These are phyloP conservation scores for Gobio gobio DNA, from an alignment of 2,113 vertebrate species.

Conservation along the genomic window DNA sequence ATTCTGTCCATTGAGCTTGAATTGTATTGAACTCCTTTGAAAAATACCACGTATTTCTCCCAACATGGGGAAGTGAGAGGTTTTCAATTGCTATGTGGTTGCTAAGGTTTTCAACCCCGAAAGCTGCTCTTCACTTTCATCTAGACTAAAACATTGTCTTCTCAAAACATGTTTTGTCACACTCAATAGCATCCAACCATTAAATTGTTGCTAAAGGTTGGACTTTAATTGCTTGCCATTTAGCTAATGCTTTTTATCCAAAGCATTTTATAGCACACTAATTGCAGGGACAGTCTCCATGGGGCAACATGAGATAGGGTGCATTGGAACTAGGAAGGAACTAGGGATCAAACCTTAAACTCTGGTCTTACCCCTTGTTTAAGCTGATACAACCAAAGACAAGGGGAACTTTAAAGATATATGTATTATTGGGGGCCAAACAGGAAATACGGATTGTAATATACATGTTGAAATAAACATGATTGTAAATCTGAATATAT, in stretches of 20 bases:
- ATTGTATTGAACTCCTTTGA: background rate
- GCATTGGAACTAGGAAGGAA: background rate
- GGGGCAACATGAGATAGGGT: background rate
- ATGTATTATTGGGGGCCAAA: no score
- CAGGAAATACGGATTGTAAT: no score
- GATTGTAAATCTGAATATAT: no score
- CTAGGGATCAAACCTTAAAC: background rate
- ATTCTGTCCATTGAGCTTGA: background rate
- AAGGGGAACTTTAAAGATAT: no score
- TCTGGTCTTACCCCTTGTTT: background rate
- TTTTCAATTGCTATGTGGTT: constrained; percentile 10
- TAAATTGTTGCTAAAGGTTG: background rate
- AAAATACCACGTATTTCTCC: background rate
- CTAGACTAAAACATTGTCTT: background rate
- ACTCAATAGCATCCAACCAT: background rate
- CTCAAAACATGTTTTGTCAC: background rate
- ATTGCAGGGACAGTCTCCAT: background rate
- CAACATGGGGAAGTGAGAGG: background rate
- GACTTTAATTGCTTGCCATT: constrained; percentile 19
- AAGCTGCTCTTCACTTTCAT: background rate
- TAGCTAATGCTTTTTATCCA: constrained; percentile 3
- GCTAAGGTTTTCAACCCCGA: background rate
- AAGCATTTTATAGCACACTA: background rate
- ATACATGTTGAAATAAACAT: no score
- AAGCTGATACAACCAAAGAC: background rate